Percentiles rank a stretch among this genome's conserved stretches.
phyloP scores from a whole-genome alignment of 2,113 vertebrate species.

The Sisor rabdophorus region DNA sequence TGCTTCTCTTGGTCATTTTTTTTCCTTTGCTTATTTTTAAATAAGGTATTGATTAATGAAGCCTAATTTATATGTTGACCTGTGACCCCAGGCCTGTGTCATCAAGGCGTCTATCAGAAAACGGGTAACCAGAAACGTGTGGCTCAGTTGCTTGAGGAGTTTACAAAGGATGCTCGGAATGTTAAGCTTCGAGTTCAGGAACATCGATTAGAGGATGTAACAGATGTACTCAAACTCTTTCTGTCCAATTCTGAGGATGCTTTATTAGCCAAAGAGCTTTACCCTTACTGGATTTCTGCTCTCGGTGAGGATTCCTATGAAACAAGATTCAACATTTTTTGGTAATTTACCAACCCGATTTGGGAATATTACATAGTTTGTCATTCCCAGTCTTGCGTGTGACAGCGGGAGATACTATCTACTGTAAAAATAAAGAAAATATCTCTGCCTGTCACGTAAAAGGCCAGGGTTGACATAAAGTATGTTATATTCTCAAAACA shows the following conservation, averaged over 20 bases:
- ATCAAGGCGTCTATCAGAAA: constrained; percentile 82
- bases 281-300: constrained; percentile 92
- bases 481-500: too few species aligned
- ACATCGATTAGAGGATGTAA: constrained; percentile 85
- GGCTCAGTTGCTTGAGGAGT: constrained; percentile 77
- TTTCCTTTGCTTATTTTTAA: too few species aligned
- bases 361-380: background rate
- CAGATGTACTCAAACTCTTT: constrained; percentile 83
- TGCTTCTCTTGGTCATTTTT: background rate
- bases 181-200: constrained; percentile 86
- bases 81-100: constrained; percentile 76
- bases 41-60: background rate
- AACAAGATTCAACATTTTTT: background rate
- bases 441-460: too few species aligned
- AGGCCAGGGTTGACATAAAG: too few species aligned
- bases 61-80: background rate
- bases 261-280: constrained; percentile 89
- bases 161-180: constrained; percentile 84
- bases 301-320: constrained; percentile 69
- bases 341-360: background rate
- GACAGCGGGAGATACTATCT: too few species aligned
- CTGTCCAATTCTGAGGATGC: constrained; percentile 84
- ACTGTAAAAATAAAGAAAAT: too few species aligned
- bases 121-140: constrained; percentile 73
- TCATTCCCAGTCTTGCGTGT: too few species aligned